These are phyloP conservation scores for Hipparchia sbordonii DNA, from an alignment of 2,888 invertebrate genomes.

Conservation along the genomic window DNA sequence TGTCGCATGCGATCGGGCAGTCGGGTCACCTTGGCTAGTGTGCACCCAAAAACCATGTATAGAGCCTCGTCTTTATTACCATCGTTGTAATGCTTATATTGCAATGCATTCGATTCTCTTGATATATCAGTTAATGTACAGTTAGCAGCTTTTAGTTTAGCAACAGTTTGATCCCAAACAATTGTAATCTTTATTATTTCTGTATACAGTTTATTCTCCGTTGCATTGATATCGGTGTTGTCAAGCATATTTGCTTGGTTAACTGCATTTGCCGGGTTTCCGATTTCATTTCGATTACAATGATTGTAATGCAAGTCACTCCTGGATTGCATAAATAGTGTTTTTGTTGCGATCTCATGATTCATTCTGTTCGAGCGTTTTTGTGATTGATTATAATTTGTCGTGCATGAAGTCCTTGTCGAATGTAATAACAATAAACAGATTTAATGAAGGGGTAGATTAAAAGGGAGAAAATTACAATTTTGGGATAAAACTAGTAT, in stretches of 20 bases:
- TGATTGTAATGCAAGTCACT: constrained; percentile 32
- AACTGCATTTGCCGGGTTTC: constrained; percentile 15
- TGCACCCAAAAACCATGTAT: constrained; percentile 1
- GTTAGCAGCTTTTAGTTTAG: not conserved
- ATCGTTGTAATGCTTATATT: constrained; percentile 1
- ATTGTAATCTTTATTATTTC: not conserved
- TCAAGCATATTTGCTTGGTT: not conserved
- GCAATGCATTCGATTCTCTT: not conserved
- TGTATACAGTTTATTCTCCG: not conserved
- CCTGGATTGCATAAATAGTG: constrained; percentile 14
- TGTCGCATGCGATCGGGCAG: constrained; percentile 26
- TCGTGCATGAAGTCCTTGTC: not conserved
- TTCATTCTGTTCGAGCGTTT: constrained; percentile 20
- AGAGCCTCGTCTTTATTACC: not conserved
- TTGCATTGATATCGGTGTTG: not conserved
- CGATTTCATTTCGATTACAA: constrained; percentile 32
- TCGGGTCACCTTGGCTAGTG: constrained; percentile 31
- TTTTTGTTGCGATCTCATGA: constrained; percentile 26
- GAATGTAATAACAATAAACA: not conserved
- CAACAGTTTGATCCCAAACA: not conserved
- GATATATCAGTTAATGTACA: not conserved
- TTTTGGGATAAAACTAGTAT: not conserved
- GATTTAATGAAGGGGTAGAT: not conserved
- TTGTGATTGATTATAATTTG: constrained; percentile 24
- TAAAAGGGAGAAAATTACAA: not conserved